A percentile compares a stretch with the other conserved stretches of the same genome.
These are phyloP conservation scores for Branchellion lobata DNA, from an alignment of 2,888 invertebrate genomes.

Conservation along the genomic window DNA sequence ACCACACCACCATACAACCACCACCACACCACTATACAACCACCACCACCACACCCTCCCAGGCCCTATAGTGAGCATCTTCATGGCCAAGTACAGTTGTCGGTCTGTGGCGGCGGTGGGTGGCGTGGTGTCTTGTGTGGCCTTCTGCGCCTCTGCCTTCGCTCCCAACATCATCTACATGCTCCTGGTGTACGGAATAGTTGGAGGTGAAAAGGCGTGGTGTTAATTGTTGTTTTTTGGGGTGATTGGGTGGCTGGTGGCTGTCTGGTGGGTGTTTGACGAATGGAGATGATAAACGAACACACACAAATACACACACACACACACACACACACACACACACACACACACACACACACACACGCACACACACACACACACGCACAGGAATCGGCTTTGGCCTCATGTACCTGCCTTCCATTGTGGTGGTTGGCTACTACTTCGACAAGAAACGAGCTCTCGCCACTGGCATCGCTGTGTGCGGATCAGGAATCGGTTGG, in stretches of 20 bases:
- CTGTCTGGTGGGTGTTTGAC: no score
- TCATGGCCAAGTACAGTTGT: conserved; percentile 91
- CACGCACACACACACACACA: no score
- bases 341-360: no score
- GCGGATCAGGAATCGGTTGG: conserved; percentile 71
- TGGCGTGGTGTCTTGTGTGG: conserved; percentile 71
- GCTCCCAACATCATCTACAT: conserved; percentile 79
- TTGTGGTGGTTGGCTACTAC: conserved; percentile 88
- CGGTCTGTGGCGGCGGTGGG: conserved; percentile 82
- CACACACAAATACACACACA: no score
- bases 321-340: no score
- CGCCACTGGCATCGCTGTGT: conserved; percentile 49
- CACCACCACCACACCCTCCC: not conserved
- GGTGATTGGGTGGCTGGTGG: no score
- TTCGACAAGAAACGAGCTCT: conserved; percentile 48
- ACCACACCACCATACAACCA: not conserved
- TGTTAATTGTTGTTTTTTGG: no score
- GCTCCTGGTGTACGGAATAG: conserved; percentile 78
- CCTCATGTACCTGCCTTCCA: conserved; percentile 90
- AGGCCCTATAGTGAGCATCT: conserved; percentile 53
- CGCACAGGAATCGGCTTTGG: conserved; percentile 84
- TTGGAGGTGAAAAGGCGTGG: conserved; percentile 83
- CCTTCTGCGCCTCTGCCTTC: conserved; percentile 74
- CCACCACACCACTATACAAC: not conserved
- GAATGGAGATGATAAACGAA: no score